A percentile compares a stretch with the other conserved stretches of the same genome.
Evolutionary conservation across 1,140 invertebrate genomes (phyloP).

Genomic region (Drosophila littoralis): DNA sequence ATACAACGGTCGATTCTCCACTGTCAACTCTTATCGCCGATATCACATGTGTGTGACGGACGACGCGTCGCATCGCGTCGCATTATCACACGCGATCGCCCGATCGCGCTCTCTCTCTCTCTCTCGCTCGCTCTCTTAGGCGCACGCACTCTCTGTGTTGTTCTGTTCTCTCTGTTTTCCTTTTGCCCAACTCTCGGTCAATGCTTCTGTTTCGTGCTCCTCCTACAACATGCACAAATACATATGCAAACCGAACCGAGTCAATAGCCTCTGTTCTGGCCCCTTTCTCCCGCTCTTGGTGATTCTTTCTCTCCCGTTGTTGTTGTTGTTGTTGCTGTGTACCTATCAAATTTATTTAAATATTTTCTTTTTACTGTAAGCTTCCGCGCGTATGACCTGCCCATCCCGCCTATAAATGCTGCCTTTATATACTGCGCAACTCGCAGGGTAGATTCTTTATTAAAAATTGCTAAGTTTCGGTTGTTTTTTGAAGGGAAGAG

Average conservation of each 20-base stretch:
- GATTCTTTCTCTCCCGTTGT: conserved; percentile 3
- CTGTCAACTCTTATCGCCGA: conserved; percentile 71
- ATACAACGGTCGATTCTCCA: conserved; percentile 36
- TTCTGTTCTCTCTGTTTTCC: conserved; percentile 41
- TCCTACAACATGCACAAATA: conserved; percentile 52
- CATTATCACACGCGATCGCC: conserved; percentile 60
- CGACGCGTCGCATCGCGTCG: conserved; percentile 38
- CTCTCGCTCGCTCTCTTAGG: conserved; percentile 13
- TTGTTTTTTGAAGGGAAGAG: too few relatives aligned
- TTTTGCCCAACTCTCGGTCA: conserved; percentile 68
- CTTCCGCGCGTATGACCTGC: background rate
- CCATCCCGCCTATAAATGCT: background rate
- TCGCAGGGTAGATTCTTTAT: background rate
- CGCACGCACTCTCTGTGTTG: conserved; percentile 10
- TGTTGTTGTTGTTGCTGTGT: conserved; percentile 42
- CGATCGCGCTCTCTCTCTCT: conserved; percentile 3
- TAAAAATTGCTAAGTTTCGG: too few relatives aligned
- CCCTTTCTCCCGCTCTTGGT: background rate
- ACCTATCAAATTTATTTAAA: conserved; percentile 79
- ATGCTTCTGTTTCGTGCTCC: conserved; percentile 61
- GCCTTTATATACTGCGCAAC: conserved; percentile 21
- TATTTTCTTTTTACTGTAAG: conserved; percentile 51
- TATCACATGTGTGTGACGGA: conserved; percentile 59
- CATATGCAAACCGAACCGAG: conserved; percentile 38
- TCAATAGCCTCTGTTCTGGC: conserved; percentile 69